Base-by-base conservation (phyloP, 2,888 invertebrate genomes). In the Melinaea menophilus region DNA sequence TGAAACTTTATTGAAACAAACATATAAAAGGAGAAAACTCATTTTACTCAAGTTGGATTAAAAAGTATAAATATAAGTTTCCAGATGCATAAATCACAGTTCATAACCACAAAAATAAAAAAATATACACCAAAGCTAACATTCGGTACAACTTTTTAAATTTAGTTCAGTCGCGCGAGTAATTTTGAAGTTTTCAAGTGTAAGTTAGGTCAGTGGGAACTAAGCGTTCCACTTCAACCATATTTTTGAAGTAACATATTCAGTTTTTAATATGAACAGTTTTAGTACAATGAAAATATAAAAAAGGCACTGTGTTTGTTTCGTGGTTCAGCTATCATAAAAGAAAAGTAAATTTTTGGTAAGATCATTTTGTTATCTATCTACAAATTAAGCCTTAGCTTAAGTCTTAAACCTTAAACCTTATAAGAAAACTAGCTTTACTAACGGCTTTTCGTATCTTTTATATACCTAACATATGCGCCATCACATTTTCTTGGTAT, bases 101-200 rank as follows among this genome's bases (percentile, higher is more conserved):
- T 51, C 51, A 51, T 51, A 31, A 9, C 31, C 22, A 51, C 51
- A 11, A 51, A 51, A 51, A 51, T 41, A 41, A 41, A 41, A 22
- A 37, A 41, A 41, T 41, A 51, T 51, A 51, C 31, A 11, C 31
- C 51, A 31, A 31, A 51, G 51, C 31, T 31, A 51, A 51, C 22
- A 51, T 51, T 51, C 51, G 9, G 56, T 45, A 7, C 22, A 63
- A 67, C 61, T 67, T 69, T 63, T 63, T 56, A 69, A 69, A 69
- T 67, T 60, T 63, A 69, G 62, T 60, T 61, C 37, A 62, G 65
- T 65, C 59, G 65, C 61, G 67, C 65, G 61, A 56, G 65, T 67
- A 67, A 62, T 67, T 67, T 62, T 56, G 59, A 67, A 67, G 63
- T 61, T 65, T 62, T 51, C 31, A 31, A 51, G 51, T 51, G 9